Base-by-base conservation (phyloP, 2,113 vertebrate genomes). In the Hippolais icterina region DNA sequence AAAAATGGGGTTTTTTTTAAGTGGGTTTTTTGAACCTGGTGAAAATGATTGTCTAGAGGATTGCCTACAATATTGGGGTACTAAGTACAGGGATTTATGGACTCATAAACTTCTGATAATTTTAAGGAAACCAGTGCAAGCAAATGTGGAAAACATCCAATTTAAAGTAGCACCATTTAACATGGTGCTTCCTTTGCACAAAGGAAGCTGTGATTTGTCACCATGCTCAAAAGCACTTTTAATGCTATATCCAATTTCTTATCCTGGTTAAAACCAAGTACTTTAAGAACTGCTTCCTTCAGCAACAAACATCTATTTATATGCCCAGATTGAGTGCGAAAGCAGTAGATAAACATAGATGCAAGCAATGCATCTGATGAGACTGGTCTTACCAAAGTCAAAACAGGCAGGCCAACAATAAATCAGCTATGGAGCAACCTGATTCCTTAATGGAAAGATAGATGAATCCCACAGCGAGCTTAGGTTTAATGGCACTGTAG, bases 261-360 rank as follows among this genome's bases (percentile, higher is more conserved):
- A n/a, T 56, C 74, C n/a, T 87, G 65, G 46, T 87, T 75, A 79
- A 54, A 87, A 71, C 66, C 33, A 37, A 35, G 33, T 89, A 23
- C 56, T 84, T 84, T 64, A 82, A 64, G 33, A 95, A 84, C 29
- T 50, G 52, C 84, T 96, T 87, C 65, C 64, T 91, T 93, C 78
- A 87, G 90, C 65, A 91, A 33, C 27, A 91, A 82, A 82, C 21
- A 56, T 41, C 64, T 93, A 65, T 88, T 93, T 85, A 80, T 80
- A 69, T 69, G 29, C 22, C 42, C 78, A 64, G 21, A 75, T 49
- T 91, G 87, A 84, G 61, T 28, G 53, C 68, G 74, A 68, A 89
- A 79, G 78, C 54, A 66, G 18, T 68, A 52, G 86, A 85, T n/a
- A 66, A 95, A 77, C 52, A 29, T 4, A 85, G 56, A 53, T 86